These are phyloP conservation scores for Nanorana parkeri DNA, from an alignment of 2,113 vertebrate species.

Conservation along the genomic window DNA sequence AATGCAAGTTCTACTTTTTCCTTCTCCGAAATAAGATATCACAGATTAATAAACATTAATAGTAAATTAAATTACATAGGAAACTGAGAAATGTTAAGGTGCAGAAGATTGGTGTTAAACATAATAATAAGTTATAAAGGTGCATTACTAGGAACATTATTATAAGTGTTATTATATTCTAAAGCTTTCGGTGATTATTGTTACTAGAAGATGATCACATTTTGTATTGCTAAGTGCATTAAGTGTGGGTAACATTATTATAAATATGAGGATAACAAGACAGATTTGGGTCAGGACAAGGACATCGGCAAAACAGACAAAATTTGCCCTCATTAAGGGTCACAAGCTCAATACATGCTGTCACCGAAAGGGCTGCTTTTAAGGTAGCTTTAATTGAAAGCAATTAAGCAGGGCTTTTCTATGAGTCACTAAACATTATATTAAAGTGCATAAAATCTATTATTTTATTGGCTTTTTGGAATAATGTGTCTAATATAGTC, in stretches of 20 bases:
- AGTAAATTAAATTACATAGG: conserved; percentile 53
- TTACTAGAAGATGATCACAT: conserved; percentile 47
- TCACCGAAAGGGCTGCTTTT: background rate
- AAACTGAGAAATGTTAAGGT: conserved; percentile 53
- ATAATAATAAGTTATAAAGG: conserved; percentile 51
- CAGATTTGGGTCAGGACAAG: conserved; percentile 36
- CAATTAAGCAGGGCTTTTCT: background rate
- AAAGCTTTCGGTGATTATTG: conserved; percentile 52
- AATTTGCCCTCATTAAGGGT: conserved; percentile 12
- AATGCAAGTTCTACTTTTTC: conserved; percentile 53
- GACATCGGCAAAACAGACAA: conserved; percentile 16
- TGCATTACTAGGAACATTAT: conserved; percentile 55
- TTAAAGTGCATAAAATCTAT: background rate
- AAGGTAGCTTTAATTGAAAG: conserved; percentile 5
- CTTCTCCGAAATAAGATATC: conserved; percentile 48
- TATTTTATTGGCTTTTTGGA: too few relatives aligned
- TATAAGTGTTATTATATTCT: conserved; percentile 55
- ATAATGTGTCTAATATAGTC: too few relatives aligned
- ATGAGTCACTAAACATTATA: background rate
- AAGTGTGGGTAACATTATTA: conserved; percentile 6
- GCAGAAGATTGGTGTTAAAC: conserved; percentile 50
- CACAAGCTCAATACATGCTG: conserved; percentile 3
- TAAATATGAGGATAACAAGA: conserved; percentile 50
- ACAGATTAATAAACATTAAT: conserved; percentile 57
- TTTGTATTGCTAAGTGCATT: conserved; percentile 37